Base-by-base conservation (phyloP, 2,888 invertebrate genomes). In the Heliconius cydno region DNA sequence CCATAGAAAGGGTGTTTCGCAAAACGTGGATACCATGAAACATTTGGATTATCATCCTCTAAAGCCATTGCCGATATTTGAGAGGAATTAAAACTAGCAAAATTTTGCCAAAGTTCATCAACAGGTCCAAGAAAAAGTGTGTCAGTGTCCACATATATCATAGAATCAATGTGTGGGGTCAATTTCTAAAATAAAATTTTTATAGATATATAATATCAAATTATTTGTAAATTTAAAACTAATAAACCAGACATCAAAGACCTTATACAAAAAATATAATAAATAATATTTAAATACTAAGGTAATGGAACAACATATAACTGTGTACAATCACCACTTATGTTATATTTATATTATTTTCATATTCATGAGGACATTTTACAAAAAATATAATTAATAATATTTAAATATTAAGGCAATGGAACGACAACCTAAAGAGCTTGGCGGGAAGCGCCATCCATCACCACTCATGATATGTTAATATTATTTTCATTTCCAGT, bases 1-100 rank as follows among this genome's bases (percentile, higher is more conserved):
- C 98, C 98, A 96, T 98, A 99, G 90, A 97, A 99, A 0, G 99
- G 99, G 95, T 99, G 99, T 84, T 97, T 97, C 0, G 99, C 99
- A 95, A 99, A 99, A 84, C 99, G 95, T 87, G 98, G 98, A 90
- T 99, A 99, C 99, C 99, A 99, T 19, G 98, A 98, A 71, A 98
- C 97, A 88, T 97, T 97, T n/a, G 97, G 97, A 89, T 98, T 98
- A 89, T 99, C 99, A 90, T 98, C 98, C 91, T 99, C 99, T 0
- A 98, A 96, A 25, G 98, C 96, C 86, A 99, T 93, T 0, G 98
- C 99, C 34, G 98, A 98, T 88, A 99, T 96, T 89, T 99, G 99
- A 65, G 96, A 96, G 28, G 96, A 94, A 92, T 98, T 98, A 95
- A 99, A 98, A 82, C 95, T 92, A 25, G 94, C 90, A 88, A 99